Base-by-base conservation (phyloP, 2,888 invertebrate genomes). In the Conchocele bisecta region DNA sequence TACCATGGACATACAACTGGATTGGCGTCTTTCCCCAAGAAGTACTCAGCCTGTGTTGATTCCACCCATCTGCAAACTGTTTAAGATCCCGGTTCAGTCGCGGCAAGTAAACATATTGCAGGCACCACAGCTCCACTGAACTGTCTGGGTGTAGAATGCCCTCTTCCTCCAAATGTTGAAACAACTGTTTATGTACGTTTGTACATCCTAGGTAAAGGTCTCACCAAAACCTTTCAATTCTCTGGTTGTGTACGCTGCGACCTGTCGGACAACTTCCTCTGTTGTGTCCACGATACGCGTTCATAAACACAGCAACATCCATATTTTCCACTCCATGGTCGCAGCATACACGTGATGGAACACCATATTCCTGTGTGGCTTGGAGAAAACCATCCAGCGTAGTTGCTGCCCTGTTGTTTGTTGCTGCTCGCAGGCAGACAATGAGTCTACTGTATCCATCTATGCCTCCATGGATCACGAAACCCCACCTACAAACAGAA, bases 291-390 rank as follows among this genome's bases (percentile, higher is more conserved):
- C 75, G 39, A 24, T 56, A 6, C 4, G 50, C 37, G 22, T 53
- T 26, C 78, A 81, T 80, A 24, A 66, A 64, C 1, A 29, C 51
- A 35, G 35, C 50, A 6, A 76, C 69, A 24, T 26, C 39, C n/a
- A 35, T 33, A 53, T 80, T 80, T 54, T 79, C 81, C 4, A 57
- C 54, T 3, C 81, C 81, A 28, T 73, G 42, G 37, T 81, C 78
- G 13, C 53, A 56, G 1, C 75, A 53, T 4, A 81, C 63, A 9
- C 78, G 24, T 15, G 73, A 67, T 54, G 81, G 78, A 9, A 60
- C 20, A 15, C 81, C 75, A 56, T 67, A 80, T 20, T 48, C 13
- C 1, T 31, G 20, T 13, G 51, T 57, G 1, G 53, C 75, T 29
- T 28, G 28, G 6, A 56, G 7, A 46, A 79, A 79, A n/a, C 17